These are phyloP conservation scores for Struthidea cinerea DNA, from an alignment of 2,113 vertebrate species.

Conservation along the genomic window DNA sequence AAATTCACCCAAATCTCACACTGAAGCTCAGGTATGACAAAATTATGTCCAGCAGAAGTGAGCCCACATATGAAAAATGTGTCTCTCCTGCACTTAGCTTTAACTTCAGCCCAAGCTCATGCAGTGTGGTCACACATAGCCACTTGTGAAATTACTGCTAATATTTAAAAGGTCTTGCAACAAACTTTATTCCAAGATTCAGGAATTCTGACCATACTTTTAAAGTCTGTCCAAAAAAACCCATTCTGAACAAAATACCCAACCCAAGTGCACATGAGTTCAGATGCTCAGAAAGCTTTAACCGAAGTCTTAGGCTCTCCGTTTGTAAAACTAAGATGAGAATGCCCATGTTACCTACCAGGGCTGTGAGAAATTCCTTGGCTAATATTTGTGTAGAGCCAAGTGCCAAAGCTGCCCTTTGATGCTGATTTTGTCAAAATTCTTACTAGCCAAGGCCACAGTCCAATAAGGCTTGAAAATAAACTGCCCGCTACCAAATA, in stretches of 20 bases:
- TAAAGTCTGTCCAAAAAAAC: not conserved
- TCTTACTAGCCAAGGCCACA: not conserved
- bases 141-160: not conserved
- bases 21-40: not conserved
- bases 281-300: not conserved
- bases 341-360: not conserved
- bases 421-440: not conserved
- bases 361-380: not conserved
- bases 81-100: not conserved
- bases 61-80: not conserved
- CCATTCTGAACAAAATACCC: not conserved
- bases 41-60: not conserved
- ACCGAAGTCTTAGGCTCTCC: not conserved
- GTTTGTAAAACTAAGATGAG: not conserved
- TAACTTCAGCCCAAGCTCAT: not conserved
- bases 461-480: not conserved
- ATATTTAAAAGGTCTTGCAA: not conserved
- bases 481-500: not conserved
- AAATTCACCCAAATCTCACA: not conserved
- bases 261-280: not conserved
- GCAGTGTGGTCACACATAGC: not conserved
- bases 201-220: not conserved
- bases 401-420: not conserved
- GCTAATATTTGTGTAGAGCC: not conserved
- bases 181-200: not conserved